Evolutionary conservation across 2,888 invertebrate genomes (phyloP), one percentile per base, ranked within the genome.

Genomic region (Cordilura impudica): DNA sequence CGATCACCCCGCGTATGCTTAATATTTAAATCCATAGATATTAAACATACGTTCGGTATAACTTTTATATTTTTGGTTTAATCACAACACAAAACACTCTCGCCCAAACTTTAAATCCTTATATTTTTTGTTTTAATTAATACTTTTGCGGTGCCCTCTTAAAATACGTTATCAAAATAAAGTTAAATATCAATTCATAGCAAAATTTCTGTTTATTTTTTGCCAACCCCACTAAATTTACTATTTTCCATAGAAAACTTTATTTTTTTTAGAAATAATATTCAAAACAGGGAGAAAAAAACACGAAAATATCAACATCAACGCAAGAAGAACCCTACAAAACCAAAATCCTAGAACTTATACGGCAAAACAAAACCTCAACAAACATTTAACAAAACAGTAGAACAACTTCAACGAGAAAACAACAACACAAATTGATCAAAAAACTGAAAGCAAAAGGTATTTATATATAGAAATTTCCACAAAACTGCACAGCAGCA

Each of bases 321-420:
- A 39, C 35, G n/a, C 35, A 39, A 18, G 23, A 31, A 54, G 14
- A 54, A 53, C 51, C 26, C 23, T 14, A 53, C 18, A 8, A 45
- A 65, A 72, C 72, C 54, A 63, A 72, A 72, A 72, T 65, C 63
- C 72, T 65, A 65, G 56, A 72, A 72, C 47, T 65, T 72, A 18
- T 65, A 35, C 63, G 31, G 23, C 21, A 23, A 16, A 39, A 65
- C 14, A 56, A 39, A 49, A 65, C 72, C 72, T 23, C 63, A 63
- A 56, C 35, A 39, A 39, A 39, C n/a, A 4, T 39, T n/a, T 39
- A 39, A 39, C 35, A 39, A n/a, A n/a, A n/a, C n/a, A n/a, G n/a
- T n/a, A n/a, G n/a, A n/a, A n/a, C n/a, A n/a, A n/a, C n/a, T n/a
- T n/a, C n/a, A n/a, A n/a, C n/a, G n/a, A n/a, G n/a, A n/a, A n/a